phyloP scores from a whole-genome alignment of 2,888 invertebrate genomes.

The Hoplodrina ambigua region DNA sequence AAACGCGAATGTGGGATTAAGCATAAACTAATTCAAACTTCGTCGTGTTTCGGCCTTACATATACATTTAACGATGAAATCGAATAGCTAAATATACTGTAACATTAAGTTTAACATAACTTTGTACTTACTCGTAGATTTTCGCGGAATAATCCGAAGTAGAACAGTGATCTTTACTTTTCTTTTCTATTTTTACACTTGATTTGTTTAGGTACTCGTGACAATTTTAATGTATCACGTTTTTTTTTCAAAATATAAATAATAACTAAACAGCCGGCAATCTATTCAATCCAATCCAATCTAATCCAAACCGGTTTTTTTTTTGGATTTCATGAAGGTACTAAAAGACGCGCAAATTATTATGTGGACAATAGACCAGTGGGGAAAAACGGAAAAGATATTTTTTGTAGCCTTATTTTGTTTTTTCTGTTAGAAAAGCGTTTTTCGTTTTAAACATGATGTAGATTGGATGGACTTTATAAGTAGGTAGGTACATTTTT shows the following conservation, averaged over 20 bases:
- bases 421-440: conserved; percentile 9
- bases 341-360: conserved; percentile 28
- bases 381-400: conserved; percentile 8
- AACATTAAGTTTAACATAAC: not conserved
- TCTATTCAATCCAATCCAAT: not conserved
- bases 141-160: conserved; percentile 21
- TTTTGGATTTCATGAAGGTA: conserved; percentile 1
- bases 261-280: not conserved
- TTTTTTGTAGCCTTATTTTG: not conserved
- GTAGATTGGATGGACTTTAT: not conserved
- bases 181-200: not conserved
- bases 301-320: conserved; percentile 3
- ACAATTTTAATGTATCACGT: not conserved
- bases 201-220: conserved; percentile 2
- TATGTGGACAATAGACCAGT: conserved; percentile 13
- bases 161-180: conserved; percentile 1
- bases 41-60: conserved; percentile 9
- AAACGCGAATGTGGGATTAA: conserved; percentile 39
- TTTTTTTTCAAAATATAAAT: not conserved
- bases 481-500: not conserved
- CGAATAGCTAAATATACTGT: not conserved
- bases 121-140: conserved; percentile 1
- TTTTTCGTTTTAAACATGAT: not conserved
- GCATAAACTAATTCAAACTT: conserved; percentile 55
- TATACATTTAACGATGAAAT: conserved; percentile 5